Base-by-base conservation (phyloP, 2,888 invertebrate species). In the Phyllotreta striolata region DNA sequence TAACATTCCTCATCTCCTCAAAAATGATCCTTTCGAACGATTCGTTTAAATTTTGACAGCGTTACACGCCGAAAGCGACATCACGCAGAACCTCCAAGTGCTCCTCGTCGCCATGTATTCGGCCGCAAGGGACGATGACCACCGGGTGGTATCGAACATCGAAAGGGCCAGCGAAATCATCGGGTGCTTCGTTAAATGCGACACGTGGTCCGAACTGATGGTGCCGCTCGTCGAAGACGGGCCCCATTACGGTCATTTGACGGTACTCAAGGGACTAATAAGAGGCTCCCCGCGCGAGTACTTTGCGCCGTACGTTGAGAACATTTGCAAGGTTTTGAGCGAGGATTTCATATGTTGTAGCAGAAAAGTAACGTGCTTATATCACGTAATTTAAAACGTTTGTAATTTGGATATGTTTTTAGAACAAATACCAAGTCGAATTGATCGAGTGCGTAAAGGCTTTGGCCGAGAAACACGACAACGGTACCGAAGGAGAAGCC, bases 31-130 rank as follows among this genome's bases (percentile, higher is more conserved):
- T n/a, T n/a, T n/a, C n/a, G n/a, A n/a, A n/a, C n/a, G n/a, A n/a
- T n/a, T n/a, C n/a, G n/a, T n/a, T n/a, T n/a, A n/a, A n/a, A n/a
- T n/a, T n/a, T 49, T 52, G 37, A n/a, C 6, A 62, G 81, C 90
- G 55, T 80, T 92, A 35, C 89, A 92, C 76, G 88, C 89, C 0
- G 94, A 95, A 78, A 87, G 88, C 54, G 88, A 89, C 55, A 82
- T 89, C 56, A 91, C 91, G 0, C 90, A 90, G 75, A 88, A 91
- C 72, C 79, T 89, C 51, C 86, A 87, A 71, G 84, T 84, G 69
- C 67, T 81, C 7, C 74, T 88, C 67, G 85, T 81, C 64, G 85
- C 85, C 49, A 87, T 85, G 86, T 89, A 82, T 79, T 73, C 74
- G 8, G 85, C 67, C 71, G 82, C 74, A 75, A 82, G 59, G 72